Evolutionary conservation across 2,888 invertebrate species (phyloP), one percentile per base, ranked within the genome.

Genomic region (Athripsodes cinereus): DNA sequence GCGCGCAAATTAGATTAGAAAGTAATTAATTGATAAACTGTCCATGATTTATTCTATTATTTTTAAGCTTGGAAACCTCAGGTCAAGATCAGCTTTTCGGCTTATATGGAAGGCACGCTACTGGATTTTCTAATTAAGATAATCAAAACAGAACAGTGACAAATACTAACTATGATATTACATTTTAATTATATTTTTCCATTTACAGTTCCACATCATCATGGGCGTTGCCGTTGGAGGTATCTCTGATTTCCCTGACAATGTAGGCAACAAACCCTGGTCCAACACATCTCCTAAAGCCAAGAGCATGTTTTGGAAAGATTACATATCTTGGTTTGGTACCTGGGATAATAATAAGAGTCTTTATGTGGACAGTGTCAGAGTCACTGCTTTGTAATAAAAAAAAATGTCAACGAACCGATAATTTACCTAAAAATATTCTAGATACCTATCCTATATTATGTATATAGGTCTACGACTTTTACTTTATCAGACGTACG

Each of bases 141-240:
- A n/a, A n/a, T n/a, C n/a, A n/a, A n/a, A n/a, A n/a, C n/a, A n/a
- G n/a, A n/a, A n/a, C n/a, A n/a, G n/a, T n/a, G n/a, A n/a, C n/a
- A n/a, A n/a, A n/a, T n/a, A n/a, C n/a, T n/a, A n/a, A n/a, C n/a
- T n/a, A n/a, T n/a, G n/a, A n/a, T n/a, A n/a, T n/a, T n/a, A n/a
- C n/a, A 26, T 26, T 26, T 26, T 6, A 26, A 3, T 26, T 26
- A 10, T 26, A 26, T 26, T 44, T 35, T 26, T 52, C 6, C n/a
- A n/a, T 81, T 82, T 69, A 78, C 72, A 88, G 87, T 86, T 86
- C 71, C 82, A 81, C 68, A 68, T 89, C 53, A 79, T 83, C 8
- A 65, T 90, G 50, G 88, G 88, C 0, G 73, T 89, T 3, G 86
- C 84, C 46, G 86, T 83, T 2, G 89, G 88, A n/a, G 87, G 89